Evolutionary conservation across 2,113 vertebrate genomes (phyloP).

Genomic region (Physeter macrocephalus): DNA sequence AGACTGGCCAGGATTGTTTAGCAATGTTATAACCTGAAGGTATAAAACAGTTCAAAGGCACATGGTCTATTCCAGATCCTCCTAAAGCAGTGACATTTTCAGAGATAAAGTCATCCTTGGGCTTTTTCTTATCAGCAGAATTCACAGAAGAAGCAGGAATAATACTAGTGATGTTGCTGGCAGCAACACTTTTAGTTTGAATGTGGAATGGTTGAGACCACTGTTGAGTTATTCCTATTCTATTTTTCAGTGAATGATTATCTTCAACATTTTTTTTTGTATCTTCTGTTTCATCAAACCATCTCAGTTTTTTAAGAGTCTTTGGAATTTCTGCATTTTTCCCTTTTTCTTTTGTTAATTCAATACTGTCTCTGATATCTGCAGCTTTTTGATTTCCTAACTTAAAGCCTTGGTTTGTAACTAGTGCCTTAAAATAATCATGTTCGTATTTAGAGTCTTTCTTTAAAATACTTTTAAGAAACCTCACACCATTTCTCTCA

Average conservation of each 20-base stretch:
- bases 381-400: conserved; percentile 79
- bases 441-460: conserved; percentile 82
- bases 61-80: conserved; percentile 65
- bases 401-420: conserved; percentile 68
- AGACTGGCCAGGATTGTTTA: conserved; percentile 85
- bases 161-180: conserved; percentile 39
- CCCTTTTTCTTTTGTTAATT: conserved; percentile 84
- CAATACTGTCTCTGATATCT: conserved; percentile 89
- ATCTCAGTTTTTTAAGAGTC: conserved; percentile 85
- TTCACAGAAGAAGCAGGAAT: conserved; percentile 54
- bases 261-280: conserved; percentile 36
- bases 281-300: conserved; percentile 87
- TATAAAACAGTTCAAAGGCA: conserved; percentile 57
- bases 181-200: conserved; percentile 43
- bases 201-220: conserved; percentile 15
- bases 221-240: conserved; percentile 39
- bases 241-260: conserved; percentile 39
- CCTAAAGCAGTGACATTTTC: conserved; percentile 56
- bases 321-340: conserved; percentile 75
- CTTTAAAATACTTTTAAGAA: conserved; percentile 91
- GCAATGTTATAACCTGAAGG: conserved; percentile 77
- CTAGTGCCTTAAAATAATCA: conserved; percentile 49
- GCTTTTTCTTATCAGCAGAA: conserved; percentile 65
- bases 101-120: conserved; percentile 47
- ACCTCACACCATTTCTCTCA: conserved; percentile 71